Evolutionary conservation across 2,797 vertebrate genomes (phyloP).

Genomic region (Rachycentron canadum): DNA sequence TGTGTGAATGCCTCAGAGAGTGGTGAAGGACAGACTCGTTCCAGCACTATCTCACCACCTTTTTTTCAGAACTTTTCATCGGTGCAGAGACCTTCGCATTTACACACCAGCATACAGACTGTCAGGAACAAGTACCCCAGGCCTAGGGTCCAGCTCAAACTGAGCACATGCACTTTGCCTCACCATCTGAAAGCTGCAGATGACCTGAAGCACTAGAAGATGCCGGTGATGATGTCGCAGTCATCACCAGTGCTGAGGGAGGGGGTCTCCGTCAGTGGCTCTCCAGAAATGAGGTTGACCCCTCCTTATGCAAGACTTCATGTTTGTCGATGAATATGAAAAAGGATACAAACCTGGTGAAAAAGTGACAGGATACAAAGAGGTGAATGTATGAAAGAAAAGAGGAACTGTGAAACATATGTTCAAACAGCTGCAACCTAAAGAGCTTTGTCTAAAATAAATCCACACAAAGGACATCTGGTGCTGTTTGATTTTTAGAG

Average conservation of each 20-base stretch:
- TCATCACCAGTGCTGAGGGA: constrained; percentile 27
- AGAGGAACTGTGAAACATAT: constrained; percentile 39
- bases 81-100: neutral
- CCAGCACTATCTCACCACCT: neutral
- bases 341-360: neutral
- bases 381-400: neutral
- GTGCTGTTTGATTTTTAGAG: constrained; percentile 16
- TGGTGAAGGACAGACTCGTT: neutral
- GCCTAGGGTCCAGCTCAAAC: constrained; percentile 38
- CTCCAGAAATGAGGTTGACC: neutral
- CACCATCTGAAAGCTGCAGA: constrained; percentile 8
- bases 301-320: neutral
- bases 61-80: constrained; percentile 7
- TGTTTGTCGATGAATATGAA: neutral
- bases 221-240: constrained; percentile 17
- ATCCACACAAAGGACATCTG: constrained; percentile 3
- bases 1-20: neutral
- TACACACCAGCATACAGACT: constrained; percentile 6
- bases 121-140: constrained; percentile 18
- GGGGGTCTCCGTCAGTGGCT: neutral
- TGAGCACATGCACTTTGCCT: constrained; percentile 55
- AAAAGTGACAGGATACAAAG: constrained; percentile 2
- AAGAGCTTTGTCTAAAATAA: too few relatives aligned
- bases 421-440: constrained; percentile 27
- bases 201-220: neutral